Evolutionary conservation across 2,888 invertebrate genomes (phyloP).

Genomic region (Sarcophaga caerulescens): DNA sequence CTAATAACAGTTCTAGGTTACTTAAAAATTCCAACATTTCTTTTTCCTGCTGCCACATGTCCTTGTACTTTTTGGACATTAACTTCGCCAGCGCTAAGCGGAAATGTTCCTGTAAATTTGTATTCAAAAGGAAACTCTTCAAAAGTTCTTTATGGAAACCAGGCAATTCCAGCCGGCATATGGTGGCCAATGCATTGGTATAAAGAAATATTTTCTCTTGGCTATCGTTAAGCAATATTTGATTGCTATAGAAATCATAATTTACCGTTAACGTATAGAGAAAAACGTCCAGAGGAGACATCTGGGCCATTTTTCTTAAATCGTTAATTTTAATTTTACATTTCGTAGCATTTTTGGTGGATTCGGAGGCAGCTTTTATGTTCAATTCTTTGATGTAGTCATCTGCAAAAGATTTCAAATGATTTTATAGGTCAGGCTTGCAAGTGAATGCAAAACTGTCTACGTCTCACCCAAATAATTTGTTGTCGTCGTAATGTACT

Average conservation of each 20-base stretch:
- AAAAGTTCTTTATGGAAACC: conserved; percentile 74
- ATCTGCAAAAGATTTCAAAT: conserved; percentile 55
- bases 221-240: conserved; percentile 71
- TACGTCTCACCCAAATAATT: conserved; percentile 50
- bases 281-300: conserved; percentile 75
- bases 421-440: conserved; percentile 8
- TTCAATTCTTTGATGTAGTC: conserved; percentile 66
- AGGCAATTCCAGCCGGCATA: conserved; percentile 74
- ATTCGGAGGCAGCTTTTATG: conserved; percentile 55
- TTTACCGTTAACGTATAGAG: conserved; percentile 70
- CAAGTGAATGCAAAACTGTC: not conserved
- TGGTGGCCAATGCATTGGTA: conserved; percentile 70
- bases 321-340: conserved; percentile 59
- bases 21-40: conserved; percentile 67
- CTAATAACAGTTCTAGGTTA: conserved; percentile 71
- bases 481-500: conserved; percentile 64
- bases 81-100: conserved; percentile 70
- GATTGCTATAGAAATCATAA: conserved; percentile 71
- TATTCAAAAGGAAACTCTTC: conserved; percentile 70
- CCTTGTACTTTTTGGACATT: conserved; percentile 77
- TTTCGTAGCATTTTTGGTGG: not conserved
- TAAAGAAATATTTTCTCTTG: conserved; percentile 72
- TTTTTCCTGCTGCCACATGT: conserved; percentile 66
- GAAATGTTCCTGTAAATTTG: conserved; percentile 71
- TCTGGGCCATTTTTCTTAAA: conserved; percentile 63